Conservation (phyloP, 2,888 invertebrate species). For the Cryptops parisi region DNA sequence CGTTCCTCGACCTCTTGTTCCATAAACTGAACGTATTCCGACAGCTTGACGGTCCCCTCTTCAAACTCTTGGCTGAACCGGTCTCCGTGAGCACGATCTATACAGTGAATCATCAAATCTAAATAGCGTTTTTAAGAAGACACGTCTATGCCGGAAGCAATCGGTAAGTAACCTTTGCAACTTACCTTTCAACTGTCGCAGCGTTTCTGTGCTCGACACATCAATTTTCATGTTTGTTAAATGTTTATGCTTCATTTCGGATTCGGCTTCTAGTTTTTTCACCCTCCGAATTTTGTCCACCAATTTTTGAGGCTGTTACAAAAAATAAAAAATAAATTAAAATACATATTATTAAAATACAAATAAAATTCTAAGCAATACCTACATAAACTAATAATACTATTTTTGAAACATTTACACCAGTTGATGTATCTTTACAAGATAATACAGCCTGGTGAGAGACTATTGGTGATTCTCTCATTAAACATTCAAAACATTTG, state of each 20-base stretch:
- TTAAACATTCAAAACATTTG: too few relatives aligned
- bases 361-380: too few relatives aligned
- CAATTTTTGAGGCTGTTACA: slow-evolving; percentile 48
- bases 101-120: too few relatives aligned
- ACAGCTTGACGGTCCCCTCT: slow-evolving; percentile 60
- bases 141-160: too few relatives aligned
- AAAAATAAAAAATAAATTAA: slow-evolving; percentile 2
- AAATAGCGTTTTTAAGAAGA: too few relatives aligned
- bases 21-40: slow-evolving; percentile 62
- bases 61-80: slow-evolving; percentile 79
- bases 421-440: too few relatives aligned
- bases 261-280: slow-evolving; percentile 54
- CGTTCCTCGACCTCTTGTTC: slow-evolving; percentile 70
- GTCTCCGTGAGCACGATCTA: slow-evolving; percentile 71
- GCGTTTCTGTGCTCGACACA: slow-evolving; percentile 48
- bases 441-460: too few relatives aligned
- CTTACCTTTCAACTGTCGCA: slow-evolving; percentile 53
- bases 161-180: neutral
- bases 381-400: too few relatives aligned
- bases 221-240: slow-evolving; percentile 61
- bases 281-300: slow-evolving; percentile 61
- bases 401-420: too few relatives aligned
- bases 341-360: too few relatives aligned
- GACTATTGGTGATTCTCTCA: too few relatives aligned
- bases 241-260: slow-evolving; percentile 53